Base-by-base conservation (phyloP, 37 sponge, comb jelly and placozoan genomes). In the Ianthella basta region DNA sequence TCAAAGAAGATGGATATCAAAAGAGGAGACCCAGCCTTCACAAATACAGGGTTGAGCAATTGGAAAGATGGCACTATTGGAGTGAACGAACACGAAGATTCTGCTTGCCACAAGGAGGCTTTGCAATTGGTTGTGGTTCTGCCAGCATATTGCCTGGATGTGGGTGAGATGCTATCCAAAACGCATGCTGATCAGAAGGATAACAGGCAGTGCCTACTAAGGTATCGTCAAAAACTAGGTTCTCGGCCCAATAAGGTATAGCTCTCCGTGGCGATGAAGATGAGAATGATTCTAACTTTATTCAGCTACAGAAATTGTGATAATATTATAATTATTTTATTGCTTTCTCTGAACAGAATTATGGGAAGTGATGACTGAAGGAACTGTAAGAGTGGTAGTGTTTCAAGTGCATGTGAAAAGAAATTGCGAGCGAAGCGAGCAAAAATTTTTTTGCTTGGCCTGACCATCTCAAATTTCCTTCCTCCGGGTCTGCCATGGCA, bases 231-330 rank as follows among this genome's bases (percentile, higher is more conserved):
- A 79, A 86, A 50, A 36, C 88, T 29, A 33, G 87, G 56, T 91
- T 89, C 88, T 83, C 88, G 6, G 84, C 91, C 12, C 73, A 89
- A 10, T 88, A 94, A 86, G 95, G 72, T 65, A 0, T 81, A 16
- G 16, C 85, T 35, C 21, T 89, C 18, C 50, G 89, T 25, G 89
- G 84, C n/a, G 38, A 70, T 53, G 81, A 60, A 15, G 72, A 80
- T 68, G 86, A 75, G 53, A 54, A 34, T 34, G 77, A 85, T 39
- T 80, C 82, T 5, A 91, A 87, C 37, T 87, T 91, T 69, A 84
- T 36, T 19, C 88, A 87, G 53, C 66, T 87, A 24, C 56, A 86
- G 57, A 86, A 85, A 57, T 59, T 85, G 15, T 64, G 82, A 57
- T n/a, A n/a, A n/a, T n/a, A n/a, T n/a, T n/a, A n/a, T n/a, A n/a